phyloP scores from a whole-genome alignment of 64 coral and sea anemone species.

The Catalaphyllia jardinei region DNA sequence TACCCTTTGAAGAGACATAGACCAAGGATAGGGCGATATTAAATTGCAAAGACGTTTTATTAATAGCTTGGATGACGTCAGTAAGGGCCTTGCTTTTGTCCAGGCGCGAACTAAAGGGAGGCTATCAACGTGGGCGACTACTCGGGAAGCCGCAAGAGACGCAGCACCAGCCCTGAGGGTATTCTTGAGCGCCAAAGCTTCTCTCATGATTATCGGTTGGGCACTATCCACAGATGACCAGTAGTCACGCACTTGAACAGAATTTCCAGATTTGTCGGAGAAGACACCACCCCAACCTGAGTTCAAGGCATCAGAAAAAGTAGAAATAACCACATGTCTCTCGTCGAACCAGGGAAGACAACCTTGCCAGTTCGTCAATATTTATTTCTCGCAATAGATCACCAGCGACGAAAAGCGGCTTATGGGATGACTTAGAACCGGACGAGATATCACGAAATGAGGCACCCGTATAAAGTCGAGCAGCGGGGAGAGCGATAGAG shows the following conservation, averaged over 20 bases:
- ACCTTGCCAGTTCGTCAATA: conserved; percentile 47
- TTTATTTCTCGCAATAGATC: conserved; percentile 13
- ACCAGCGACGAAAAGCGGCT: neutral
- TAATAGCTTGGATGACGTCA: conserved; percentile 25
- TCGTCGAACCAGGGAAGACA: conserved; percentile 53
- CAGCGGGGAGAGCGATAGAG: conserved; percentile 40
- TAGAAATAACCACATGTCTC: neutral
- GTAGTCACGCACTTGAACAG: conserved; percentile 33
- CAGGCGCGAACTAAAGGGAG: conserved; percentile 33
- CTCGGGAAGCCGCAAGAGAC: conserved; percentile 15
- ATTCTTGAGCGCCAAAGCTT: conserved; percentile 51
- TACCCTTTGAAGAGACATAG: conserved; percentile 42
- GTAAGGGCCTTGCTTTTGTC: conserved; percentile 27
- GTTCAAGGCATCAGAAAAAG: conserved; percentile 36
- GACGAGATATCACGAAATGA: conserved; percentile 24
- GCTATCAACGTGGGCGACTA: conserved; percentile 37
- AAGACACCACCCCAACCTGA: conserved; percentile 43
- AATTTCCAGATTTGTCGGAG: neutral
- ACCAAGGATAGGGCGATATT: conserved; percentile 36
- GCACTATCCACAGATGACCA: conserved; percentile 20
- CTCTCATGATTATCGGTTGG: conserved; percentile 45
- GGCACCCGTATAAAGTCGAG: conserved; percentile 37
- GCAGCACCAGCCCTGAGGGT: neutral
- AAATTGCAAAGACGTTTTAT: neutral
- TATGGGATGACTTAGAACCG: neutral